Conservation (phyloP, 2,888 invertebrate species). For the Melanargia galathea region DNA sequence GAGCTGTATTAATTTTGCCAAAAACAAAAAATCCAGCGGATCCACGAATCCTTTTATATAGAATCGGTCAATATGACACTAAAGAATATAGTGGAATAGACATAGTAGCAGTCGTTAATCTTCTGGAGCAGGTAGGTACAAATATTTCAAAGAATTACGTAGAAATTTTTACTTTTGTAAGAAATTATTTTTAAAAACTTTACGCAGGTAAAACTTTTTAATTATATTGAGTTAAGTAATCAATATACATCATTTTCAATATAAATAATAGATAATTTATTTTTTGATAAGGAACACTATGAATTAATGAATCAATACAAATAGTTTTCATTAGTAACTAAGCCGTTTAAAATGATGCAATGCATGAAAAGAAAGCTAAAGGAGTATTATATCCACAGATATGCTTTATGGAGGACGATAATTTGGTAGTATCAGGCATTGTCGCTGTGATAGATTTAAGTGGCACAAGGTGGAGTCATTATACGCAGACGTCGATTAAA, state of each 20-base stretch:
- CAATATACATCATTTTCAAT: no score
- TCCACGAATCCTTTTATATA: conserved; percentile 76
- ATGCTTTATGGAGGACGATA: conserved; percentile 76
- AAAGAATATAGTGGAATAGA: conserved; percentile 52
- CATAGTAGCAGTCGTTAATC: conserved; percentile 46
- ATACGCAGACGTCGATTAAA: conserved; percentile 67
- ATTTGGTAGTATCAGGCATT: conserved; percentile 65
- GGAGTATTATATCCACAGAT: conserved; percentile 49
- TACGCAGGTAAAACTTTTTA: no score
- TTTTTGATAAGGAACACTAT: no score
- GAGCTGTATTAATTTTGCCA: conserved; percentile 51
- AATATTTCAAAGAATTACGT: no score
- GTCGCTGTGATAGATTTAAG: conserved; percentile 73
- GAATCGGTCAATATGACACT: conserved; percentile 73
- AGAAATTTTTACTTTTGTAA: no score
- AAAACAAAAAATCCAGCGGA: conserved; percentile 49
- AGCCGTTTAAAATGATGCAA: background rate
- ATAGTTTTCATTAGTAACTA: no score
- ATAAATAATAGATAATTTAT: no score
- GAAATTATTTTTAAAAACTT: no score
- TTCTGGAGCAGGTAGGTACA: conserved; percentile 48
- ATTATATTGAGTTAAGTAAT: no score
- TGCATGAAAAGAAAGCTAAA: background rate
- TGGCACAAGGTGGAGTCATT: conserved; percentile 66
- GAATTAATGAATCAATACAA: no score